phyloP scores from a whole-genome alignment of 30 jellyfish, hydroid and myxozoan species.

The Aurelia coerulea region DNA sequence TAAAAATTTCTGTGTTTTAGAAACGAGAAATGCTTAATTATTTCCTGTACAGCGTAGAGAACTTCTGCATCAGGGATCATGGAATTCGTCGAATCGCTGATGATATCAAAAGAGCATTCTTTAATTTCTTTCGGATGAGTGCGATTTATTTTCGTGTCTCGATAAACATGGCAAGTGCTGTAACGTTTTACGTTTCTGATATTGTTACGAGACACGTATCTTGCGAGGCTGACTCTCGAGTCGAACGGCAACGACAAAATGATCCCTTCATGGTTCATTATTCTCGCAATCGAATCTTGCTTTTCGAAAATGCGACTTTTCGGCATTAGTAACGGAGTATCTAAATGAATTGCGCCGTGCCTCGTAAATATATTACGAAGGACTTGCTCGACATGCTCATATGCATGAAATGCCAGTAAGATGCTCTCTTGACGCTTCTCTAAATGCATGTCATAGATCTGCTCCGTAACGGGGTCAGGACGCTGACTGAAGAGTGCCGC shows the following conservation, averaged over 20 bases:
- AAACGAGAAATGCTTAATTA: conserved; percentile 63
- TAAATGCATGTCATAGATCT: conserved; percentile 71
- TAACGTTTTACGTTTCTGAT: conserved; percentile 69
- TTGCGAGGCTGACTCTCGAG: conserved; percentile 89
- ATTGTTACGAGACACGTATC: conserved; percentile 81
- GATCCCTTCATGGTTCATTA: conserved; percentile 88
- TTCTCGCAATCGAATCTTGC: conserved; percentile 63
- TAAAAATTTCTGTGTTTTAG: conserved; percentile 61
- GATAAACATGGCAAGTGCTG: conserved; percentile 71
- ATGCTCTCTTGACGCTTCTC: conserved; percentile 73
- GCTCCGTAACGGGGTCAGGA: conserved; percentile 85
- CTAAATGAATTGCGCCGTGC: conserved; percentile 83
- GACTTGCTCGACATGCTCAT: conserved; percentile 70
- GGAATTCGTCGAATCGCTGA: conserved; percentile 60
- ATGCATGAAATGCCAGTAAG: conserved; percentile 48
- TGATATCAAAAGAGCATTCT: conserved; percentile 94
- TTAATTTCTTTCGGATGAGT: conserved; percentile 87
- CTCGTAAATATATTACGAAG: conserved; percentile 51
- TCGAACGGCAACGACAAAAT: conserved; percentile 89
- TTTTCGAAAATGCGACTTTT: conserved; percentile 66
- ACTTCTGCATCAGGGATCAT: conserved; percentile 87
- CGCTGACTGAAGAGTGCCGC: conserved; percentile 81
- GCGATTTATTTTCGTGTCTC: conserved; percentile 68
- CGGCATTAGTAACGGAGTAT: conserved; percentile 84
- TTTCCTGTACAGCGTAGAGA: conserved; percentile 75